phyloP scores from a whole-genome alignment of 2,113 vertebrate genomes.

The Taurulus bubalis region DNA sequence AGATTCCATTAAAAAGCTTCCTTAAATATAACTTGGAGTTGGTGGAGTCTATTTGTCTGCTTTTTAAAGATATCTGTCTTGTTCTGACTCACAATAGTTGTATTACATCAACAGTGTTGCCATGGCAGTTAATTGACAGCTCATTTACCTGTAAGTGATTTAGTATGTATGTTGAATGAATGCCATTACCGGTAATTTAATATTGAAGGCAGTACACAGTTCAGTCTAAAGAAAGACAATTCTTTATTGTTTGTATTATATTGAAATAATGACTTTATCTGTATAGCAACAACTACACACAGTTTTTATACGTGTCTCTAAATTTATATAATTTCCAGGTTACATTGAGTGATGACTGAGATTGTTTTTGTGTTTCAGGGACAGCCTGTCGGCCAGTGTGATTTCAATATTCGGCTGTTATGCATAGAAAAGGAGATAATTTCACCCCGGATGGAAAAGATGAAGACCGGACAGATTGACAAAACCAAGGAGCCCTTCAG shows the following conservation, averaged over 20 bases:
- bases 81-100: neutral
- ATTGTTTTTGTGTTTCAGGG: constrained; percentile 84
- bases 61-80: neutral
- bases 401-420: constrained; percentile 92
- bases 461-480: constrained; percentile 96
- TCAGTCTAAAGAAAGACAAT: neutral
- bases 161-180: neutral
- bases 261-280: neutral
- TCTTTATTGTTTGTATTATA: neutral
- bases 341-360: neutral
- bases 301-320: neutral
- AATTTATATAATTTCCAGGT: neutral
- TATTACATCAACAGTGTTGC: constrained; percentile 31
- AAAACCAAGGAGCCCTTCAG: constrained; percentile 96
- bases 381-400: constrained; percentile 96
- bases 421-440: constrained; percentile 99
- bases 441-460: constrained; percentile 94
- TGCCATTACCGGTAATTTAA: neutral
- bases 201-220: neutral
- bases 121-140: constrained; percentile 31
- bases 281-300: neutral
- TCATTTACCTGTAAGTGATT: constrained; percentile 7
- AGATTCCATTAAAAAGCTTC: constrained; percentile 3
- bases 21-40: neutral
- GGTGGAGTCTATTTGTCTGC: neutral